Base-by-base conservation (phyloP, 2,888 invertebrate species). In the Operophtera brumata region DNA sequence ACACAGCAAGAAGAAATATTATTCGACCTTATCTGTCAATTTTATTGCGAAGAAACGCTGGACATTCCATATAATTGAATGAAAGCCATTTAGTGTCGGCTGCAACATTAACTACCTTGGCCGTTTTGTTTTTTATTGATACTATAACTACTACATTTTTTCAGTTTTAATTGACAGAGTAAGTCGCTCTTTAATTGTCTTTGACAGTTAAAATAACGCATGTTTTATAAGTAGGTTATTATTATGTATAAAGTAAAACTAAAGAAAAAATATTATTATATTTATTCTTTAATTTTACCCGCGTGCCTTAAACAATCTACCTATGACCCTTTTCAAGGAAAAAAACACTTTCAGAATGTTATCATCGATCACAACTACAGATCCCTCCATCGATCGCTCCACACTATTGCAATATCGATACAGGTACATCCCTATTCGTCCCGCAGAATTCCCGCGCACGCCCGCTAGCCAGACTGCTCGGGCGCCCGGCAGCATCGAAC, bases 401-500 rank as follows among this genome's bases (percentile, higher is more conserved):
- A 6, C 48, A 54, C 44, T 39, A 44, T 34, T 14, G 28, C 35
- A 36, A 34, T 28, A 39, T 39, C 47, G 37, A 39, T 13, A 37
- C 35, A 25, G 39, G 28, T 54, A 62, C 82, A 69, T 77, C 80
- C 73, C 80, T 84, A 78, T 54, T 32, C 48, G 58, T 72, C 66
- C 63, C 65, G 65, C 65, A 64, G 71, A 54, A 30, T 46, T 70
- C 74, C 70, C 76, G 78, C 73, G 73, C 70, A 66, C 66, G 58
- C 36, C 57, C 61, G 70, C 71, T 55, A 61, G 71, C 71, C 67
- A 61, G 80, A 82, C 83, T 80, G 87, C 78, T 82, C 88, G 82
- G 80, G 83, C 86, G 86, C 81, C 82, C 83, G 83, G 84, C 87
- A 82, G 83, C 84, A 77, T 76, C 88, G 89, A 89, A 88, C 89